These are phyloP conservation scores for Falco rusticolus DNA, from an alignment of 2,797 vertebrate genomes.

Conservation along the genomic window DNA sequence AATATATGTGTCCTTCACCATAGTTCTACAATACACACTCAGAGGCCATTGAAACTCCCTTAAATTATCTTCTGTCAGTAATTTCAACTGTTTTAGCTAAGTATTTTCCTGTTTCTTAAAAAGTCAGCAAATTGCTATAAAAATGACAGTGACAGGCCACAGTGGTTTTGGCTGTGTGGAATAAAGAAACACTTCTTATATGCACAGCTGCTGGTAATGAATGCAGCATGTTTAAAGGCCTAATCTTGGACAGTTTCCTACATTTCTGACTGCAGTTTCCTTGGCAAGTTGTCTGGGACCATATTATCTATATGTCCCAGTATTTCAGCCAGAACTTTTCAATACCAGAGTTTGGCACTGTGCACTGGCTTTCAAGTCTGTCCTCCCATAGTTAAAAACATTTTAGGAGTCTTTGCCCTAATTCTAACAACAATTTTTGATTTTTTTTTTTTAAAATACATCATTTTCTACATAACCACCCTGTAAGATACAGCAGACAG, in stretches of 20 bases:
- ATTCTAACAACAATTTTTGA: background rate
- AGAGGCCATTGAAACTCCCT: conserved; percentile 40
- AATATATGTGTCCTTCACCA: background rate
- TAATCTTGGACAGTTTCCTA: conserved; percentile 73
- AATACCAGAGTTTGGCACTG: conserved; percentile 59
- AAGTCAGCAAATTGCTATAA: conserved; percentile 64
- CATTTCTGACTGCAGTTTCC: conserved; percentile 70
- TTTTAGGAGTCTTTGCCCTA: conserved; percentile 12
- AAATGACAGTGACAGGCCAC: conserved; percentile 59
- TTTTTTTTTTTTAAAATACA: background rate
- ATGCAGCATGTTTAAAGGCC: conserved; percentile 71
- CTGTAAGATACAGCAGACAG: background rate
- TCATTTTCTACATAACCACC: background rate
- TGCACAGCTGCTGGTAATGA: conserved; percentile 76
- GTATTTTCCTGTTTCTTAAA: conserved; percentile 64
- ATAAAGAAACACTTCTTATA: conserved; percentile 65
- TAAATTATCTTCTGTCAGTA: conserved; percentile 53
- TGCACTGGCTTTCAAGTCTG: conserved; percentile 40
- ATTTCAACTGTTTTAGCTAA: conserved; percentile 46
- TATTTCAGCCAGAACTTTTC: conserved; percentile 69
- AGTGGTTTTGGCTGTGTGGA: conserved; percentile 64
- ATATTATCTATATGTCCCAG: conserved; percentile 62
- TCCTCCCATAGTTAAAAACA: conserved; percentile 30
- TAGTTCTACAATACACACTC: background rate
- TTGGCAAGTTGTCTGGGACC: conserved; percentile 72